These are phyloP conservation scores for Drosophila carrolli DNA, from an alignment of 1,140 invertebrate species.

Conservation along the genomic window DNA sequence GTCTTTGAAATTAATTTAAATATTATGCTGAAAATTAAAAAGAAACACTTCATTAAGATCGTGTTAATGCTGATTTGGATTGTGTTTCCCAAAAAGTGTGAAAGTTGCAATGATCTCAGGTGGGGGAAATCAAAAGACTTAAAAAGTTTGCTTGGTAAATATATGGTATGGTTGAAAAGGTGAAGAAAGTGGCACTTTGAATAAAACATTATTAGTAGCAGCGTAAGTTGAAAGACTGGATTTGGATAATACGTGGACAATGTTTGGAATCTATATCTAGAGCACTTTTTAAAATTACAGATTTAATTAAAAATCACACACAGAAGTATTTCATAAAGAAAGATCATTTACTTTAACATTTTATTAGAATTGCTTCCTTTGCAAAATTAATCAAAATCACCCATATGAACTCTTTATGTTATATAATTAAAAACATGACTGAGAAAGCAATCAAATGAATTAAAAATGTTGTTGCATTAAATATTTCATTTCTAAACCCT, in stretches of 20 bases:
- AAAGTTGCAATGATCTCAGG: slow-evolving; percentile 57
- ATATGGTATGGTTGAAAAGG: slow-evolving; percentile 5
- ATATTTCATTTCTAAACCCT: background rate
- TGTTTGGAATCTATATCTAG: no score
- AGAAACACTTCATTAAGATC: slow-evolving; percentile 70
- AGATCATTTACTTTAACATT: no score
- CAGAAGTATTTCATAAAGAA: no score
- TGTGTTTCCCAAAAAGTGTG: slow-evolving; percentile 47
- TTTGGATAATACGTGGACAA: no score
- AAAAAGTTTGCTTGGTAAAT: slow-evolving; percentile 7
- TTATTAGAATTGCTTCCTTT: no score
- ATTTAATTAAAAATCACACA: no score
- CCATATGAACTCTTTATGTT: no score
- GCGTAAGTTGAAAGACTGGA: background rate
- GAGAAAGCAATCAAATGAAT: no score
- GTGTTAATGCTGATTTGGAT: slow-evolving; percentile 63
- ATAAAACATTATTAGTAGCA: slow-evolving; percentile 1
- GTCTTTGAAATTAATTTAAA: slow-evolving; percentile 47
- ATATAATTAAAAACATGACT: no score
- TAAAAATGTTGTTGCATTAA: background rate
- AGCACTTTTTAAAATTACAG: no score
- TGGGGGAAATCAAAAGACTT: background rate
- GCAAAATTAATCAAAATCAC: no score
- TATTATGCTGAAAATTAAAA: slow-evolving; percentile 64
- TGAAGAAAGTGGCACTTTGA: slow-evolving; percentile 37